Base-by-base conservation (phyloP, 1,140 invertebrate genomes). In the Hyles vespertilio region DNA sequence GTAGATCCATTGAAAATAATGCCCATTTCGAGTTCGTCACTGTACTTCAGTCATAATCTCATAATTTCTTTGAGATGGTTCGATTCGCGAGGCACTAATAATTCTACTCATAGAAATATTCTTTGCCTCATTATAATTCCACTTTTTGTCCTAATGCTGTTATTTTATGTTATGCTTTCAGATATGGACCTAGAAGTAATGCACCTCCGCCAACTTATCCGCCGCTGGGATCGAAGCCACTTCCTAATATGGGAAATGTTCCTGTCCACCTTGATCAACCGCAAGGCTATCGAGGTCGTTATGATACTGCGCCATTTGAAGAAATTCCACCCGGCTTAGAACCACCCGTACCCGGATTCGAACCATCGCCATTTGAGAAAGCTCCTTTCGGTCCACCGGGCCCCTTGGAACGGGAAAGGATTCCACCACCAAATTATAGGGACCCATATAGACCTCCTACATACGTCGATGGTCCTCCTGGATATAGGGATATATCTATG, bases 341-440 rank as follows among this genome's bases (percentile, higher is more conserved):
- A 63, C 89, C 90, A 9, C 84, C 90, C n/a, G 85, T 90, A 22
- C 90, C 90, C 34, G 90, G 90, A 44, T 91, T 89, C 68, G 90
- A 91, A 61, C 87, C 84, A 34, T 81, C 85, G 1, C 85, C 87
- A 11, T 87, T 89, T 66, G 87, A 89, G 55, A 86, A 89, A 67
- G 79, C 80, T 10, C 55, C 78, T n/a, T 79, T 87, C 64, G 77
- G 70, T 45, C 81, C 84, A 48, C 67, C 80, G 5, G 78, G 74
- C 9, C 47, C 76, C 6, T 67, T 79, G 34, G 84, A 89, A 51
- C 79, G 85, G n/a, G 86, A 89, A 40, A 76, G 85, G 55, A 59
- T 83, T 56, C 79, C 79, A 7, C 69, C 81, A 57, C 49, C 79
- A 44, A 80, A 79, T 63, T 89, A 78, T 63, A 79, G 87, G 61